These are phyloP conservation scores for Nasonia vitripennis DNA, from an alignment of 1,140 invertebrate species.

Conservation along the genomic window DNA sequence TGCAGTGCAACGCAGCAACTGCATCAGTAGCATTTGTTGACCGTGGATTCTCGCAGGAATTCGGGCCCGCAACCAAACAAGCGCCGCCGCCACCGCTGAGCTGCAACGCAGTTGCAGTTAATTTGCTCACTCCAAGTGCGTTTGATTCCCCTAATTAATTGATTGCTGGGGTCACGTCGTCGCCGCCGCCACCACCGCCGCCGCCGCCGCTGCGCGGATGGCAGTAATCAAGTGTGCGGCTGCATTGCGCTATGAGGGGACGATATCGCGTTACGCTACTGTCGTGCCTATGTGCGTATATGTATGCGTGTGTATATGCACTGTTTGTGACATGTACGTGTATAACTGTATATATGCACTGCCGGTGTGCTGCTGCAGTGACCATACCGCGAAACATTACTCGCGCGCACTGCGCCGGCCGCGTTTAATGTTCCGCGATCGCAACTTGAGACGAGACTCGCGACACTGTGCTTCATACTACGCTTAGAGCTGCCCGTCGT, in stretches of 20 bases:
- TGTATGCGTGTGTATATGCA: not conserved
- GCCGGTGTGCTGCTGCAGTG: not conserved
- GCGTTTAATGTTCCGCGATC: conserved; percentile 51
- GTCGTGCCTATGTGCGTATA: not conserved
- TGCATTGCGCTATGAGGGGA: conserved; percentile 23
- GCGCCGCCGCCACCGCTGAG: conserved; percentile 4
- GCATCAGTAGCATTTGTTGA: conserved; percentile 34
- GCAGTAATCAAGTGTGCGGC: conserved; percentile 68
- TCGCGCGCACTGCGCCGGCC: conserved; percentile 47
- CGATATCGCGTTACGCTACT: conserved; percentile 58
- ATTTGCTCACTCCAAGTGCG: conserved; percentile 75
- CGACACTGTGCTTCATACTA: not conserved
- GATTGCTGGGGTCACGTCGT: conserved; percentile 70
- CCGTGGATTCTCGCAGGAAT: conserved; percentile 52
- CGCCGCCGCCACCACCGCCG: conserved; percentile 36
- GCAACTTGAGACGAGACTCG: conserved; percentile 52
- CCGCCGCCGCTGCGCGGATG: conserved; percentile 65
- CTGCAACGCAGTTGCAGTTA: conserved; percentile 69
- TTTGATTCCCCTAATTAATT: conserved; percentile 76
- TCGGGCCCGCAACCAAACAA: conserved; percentile 17
- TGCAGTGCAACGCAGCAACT: not conserved
- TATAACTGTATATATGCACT: conserved; percentile 49
- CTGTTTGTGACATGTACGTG: conserved; percentile 15
- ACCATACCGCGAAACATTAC: not conserved
- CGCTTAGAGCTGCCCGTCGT: not conserved